Percentiles rank a stretch among this genome's conserved stretches.
These are phyloP conservation scores for Halcyon badia DNA, from an alignment of 2,797 vertebrate genomes.

Conservation along the genomic window DNA sequence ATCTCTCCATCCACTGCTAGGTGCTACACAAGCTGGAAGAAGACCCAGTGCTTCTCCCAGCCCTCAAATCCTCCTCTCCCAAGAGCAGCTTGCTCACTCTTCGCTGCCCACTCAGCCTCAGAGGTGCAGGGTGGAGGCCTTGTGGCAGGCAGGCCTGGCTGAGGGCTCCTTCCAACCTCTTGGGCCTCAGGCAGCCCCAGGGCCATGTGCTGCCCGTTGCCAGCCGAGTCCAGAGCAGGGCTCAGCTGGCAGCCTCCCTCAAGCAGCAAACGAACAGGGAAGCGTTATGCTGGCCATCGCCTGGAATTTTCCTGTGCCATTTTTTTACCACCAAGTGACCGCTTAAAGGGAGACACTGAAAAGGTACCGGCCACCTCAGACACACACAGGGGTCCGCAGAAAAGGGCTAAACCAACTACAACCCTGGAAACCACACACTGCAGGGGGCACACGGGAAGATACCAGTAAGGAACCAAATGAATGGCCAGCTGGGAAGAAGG, in stretches of 20 bases:
- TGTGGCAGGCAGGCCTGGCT: too few relatives aligned
- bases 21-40: too few relatives aligned
- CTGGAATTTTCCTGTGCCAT: fast-evolving
- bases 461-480: background rate
- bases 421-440: fast-evolving
- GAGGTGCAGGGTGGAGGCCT: background rate
- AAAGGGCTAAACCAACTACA: background rate
- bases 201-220: fast-evolving
- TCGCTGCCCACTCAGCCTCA: fast-evolving
- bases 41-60: background rate
- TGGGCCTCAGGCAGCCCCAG: fast-evolving
- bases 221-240: fast-evolving
- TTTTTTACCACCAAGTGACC: fast-evolving
- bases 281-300: fast-evolving
- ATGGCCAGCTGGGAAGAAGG: too few relatives aligned
- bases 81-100: background rate
- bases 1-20: too few relatives aligned
- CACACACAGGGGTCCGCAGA: fast-evolving
- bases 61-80: too few relatives aligned
- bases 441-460: fast-evolving
- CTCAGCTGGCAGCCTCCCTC: fast-evolving
- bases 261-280: fast-evolving
- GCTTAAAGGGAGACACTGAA: fast-evolving
- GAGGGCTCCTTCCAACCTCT: background rate
- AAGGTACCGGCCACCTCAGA: background rate